These are phyloP conservation scores for Laspeyria flexula DNA, from an alignment of 2,888 invertebrate species.

Conservation along the genomic window DNA sequence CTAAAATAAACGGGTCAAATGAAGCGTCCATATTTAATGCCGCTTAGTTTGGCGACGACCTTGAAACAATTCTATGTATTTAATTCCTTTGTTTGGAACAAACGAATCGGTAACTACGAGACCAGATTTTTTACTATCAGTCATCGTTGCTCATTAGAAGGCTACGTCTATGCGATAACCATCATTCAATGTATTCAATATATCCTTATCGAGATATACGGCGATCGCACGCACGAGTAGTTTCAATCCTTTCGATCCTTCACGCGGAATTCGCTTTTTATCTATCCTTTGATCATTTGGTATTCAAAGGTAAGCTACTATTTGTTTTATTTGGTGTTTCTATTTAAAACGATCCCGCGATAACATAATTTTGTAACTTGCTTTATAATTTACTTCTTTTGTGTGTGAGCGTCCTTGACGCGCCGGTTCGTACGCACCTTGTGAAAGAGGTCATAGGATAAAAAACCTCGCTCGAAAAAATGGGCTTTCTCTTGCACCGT, in stretches of 20 bases:
- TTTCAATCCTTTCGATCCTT: constrained; percentile 59
- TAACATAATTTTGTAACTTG: constrained; percentile 18
- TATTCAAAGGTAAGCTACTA: constrained; percentile 42
- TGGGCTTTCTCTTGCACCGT: constrained; percentile 70
- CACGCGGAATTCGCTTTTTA: constrained; percentile 62
- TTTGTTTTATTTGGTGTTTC: constrained; percentile 41
- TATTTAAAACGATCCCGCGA: constrained; percentile 12
- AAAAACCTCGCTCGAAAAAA: constrained; percentile 57
- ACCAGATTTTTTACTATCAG: constrained; percentile 35
- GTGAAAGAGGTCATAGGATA: constrained; percentile 59
- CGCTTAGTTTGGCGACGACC: constrained; percentile 42
- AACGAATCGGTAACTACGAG: constrained; percentile 6
- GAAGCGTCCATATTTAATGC: constrained; percentile 40
- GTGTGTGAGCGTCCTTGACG: constrained; percentile 31
- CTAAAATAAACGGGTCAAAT: constrained; percentile 51
- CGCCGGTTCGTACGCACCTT: constrained; percentile 32
- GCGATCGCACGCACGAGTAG: constrained; percentile 56
- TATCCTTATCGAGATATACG: constrained; percentile 60
- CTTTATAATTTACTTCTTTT: constrained; percentile 10
- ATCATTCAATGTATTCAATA: constrained; percentile 55
- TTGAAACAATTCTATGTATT: constrained; percentile 36
- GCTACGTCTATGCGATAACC: constrained; percentile 48
- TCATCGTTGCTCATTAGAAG: constrained; percentile 38
- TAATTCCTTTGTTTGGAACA: constrained; percentile 33
- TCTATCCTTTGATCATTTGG: constrained; percentile 61